Conservation (phyloP, 2,113 vertebrate species). For the Chaetodon trifascialis region DNA sequence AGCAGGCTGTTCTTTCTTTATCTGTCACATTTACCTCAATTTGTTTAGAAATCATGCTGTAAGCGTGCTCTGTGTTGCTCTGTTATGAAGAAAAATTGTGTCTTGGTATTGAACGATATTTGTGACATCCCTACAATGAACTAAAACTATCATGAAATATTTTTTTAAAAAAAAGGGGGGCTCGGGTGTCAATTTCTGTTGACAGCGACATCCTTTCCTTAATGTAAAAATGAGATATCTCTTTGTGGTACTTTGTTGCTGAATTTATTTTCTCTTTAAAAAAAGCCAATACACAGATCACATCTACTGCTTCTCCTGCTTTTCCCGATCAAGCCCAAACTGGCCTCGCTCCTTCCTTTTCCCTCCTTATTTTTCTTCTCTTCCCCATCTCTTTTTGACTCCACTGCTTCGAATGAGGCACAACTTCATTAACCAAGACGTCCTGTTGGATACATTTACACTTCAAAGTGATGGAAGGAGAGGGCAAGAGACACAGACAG, state of each 20-base stretch:
- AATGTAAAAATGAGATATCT: not conserved
- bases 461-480: conserved; percentile 52
- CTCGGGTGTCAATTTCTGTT: not conserved
- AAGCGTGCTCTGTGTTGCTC: not conserved
- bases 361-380: not conserved
- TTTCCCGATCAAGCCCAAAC: not conserved
- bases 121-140: not conserved
- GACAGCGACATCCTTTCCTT: not conserved
- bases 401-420: conserved; percentile 47
- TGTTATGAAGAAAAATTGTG: not conserved
- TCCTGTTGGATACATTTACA: conserved; percentile 68
- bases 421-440: conserved; percentile 66
- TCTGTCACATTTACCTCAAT: not conserved
- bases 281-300: not conserved
- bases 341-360: not conserved
- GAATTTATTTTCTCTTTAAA: not conserved
- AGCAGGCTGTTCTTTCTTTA: too few relatives aligned
- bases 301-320: not conserved
- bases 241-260: not conserved
- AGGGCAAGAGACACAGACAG: not conserved
- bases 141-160: not conserved
- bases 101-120: not conserved
- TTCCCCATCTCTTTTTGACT: not conserved
- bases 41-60: not conserved
- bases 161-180: not conserved